Evolutionary conservation across 2,113 vertebrate species (phyloP).

Genomic region (Gavialis gangeticus): DNA sequence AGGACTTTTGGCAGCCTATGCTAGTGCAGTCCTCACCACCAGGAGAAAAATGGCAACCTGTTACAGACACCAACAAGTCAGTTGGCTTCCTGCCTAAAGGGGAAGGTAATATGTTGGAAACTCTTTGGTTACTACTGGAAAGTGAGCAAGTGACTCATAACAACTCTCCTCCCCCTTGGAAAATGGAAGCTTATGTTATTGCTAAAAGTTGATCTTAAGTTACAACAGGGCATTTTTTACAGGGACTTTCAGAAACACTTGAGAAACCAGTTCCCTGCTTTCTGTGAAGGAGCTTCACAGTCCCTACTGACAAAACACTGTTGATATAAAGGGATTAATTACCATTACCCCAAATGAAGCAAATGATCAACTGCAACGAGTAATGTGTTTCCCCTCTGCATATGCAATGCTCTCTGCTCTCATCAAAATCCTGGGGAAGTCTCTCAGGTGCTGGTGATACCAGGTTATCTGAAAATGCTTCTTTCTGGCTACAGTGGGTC

Average conservation of each 20-base stretch:
- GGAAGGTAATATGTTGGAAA: not conserved
- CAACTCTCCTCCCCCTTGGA: not conserved
- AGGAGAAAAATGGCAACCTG: not conserved
- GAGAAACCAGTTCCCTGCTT: not conserved
- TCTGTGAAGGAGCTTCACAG: not conserved
- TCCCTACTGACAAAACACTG: accelerated
- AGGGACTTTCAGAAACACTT: not conserved
- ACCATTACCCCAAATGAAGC: not conserved
- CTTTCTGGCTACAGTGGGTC: not conserved
- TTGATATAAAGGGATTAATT: not conserved
- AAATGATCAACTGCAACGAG: not conserved
- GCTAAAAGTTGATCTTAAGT: not conserved
- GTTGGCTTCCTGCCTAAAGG: not conserved
- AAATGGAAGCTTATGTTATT: not conserved
- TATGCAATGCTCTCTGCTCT: not conserved
- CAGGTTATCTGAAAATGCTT: not conserved
- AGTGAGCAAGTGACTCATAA: not conserved
- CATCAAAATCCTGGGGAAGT: not conserved
- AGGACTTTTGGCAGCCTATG: slow-evolving; percentile 24
- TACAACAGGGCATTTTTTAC: not conserved
- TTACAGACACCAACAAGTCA: not conserved
- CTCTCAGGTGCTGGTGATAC: not conserved
- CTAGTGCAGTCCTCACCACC: not conserved
- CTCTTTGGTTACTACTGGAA: not conserved
- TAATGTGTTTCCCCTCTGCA: not conserved